Percentiles rank a stretch among this genome's conserved stretches.
Evolutionary conservation across 2,888 invertebrate genomes (phyloP).

Genomic region (Leistus spinibarbis): DNA sequence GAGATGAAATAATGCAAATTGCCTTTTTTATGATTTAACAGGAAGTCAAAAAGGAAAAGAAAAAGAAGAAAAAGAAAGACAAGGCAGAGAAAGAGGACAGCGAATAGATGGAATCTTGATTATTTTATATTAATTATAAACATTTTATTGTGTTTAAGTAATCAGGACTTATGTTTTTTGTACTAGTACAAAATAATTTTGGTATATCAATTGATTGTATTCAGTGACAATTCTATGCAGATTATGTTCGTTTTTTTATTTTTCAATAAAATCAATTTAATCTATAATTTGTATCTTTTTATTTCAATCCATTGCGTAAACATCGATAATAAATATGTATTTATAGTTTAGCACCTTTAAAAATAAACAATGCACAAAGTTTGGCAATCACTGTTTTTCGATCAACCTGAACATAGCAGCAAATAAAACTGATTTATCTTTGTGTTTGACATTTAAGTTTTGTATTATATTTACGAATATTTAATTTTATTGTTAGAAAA

Average conservation of each 20-base stretch:
- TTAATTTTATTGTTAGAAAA: conserved; percentile 12
- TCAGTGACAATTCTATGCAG: background rate
- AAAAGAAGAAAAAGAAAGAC: conserved; percentile 80
- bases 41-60: conserved; percentile 69
- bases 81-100: conserved; percentile 63
- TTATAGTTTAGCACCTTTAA: no score
- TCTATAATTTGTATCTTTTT: background rate
- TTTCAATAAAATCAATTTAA: conserved; percentile 26
- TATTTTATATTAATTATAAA: background rate
- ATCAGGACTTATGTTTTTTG: background rate
- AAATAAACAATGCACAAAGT: no score
- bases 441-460: background rate
- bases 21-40: conserved; percentile 43
- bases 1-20: background rate
- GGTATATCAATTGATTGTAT: conserved; percentile 1
- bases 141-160: background rate
- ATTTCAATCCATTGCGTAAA: no score
- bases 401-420: conserved; percentile 4
- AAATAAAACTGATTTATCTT: background rate
- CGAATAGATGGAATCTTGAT: conserved; percentile 9
- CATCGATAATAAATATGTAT: no score
- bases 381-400: background rate
- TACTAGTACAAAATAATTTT: background rate
- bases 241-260: conserved; percentile 30
- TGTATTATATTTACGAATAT: background rate